Conservation (phyloP, 2,888 invertebrate species). For the Netelia fuscicornis region DNA sequence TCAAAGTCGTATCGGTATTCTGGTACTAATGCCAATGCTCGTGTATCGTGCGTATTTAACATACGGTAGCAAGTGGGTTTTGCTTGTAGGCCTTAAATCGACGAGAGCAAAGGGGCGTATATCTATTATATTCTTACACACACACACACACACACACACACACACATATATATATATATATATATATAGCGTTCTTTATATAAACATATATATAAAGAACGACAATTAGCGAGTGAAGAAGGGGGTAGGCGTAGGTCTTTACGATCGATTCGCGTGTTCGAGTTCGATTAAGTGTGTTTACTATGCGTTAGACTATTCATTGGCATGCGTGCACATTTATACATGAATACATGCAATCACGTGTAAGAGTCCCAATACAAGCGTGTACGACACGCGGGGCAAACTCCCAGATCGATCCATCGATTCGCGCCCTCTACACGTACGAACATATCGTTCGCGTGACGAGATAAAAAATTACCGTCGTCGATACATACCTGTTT, state of each 20-base stretch:
- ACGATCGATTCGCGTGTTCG: slow-evolving; percentile 61
- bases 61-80: neutral
- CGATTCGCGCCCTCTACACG: slow-evolving; percentile 30
- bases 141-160: too few species aligned
- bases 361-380: neutral
- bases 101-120: neutral
- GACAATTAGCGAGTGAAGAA: slow-evolving; percentile 44
- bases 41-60: neutral
- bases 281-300: slow-evolving; percentile 39
- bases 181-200: neutral
- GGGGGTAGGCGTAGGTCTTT: slow-evolving; percentile 44
- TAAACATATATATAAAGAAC: slow-evolving; percentile 4
- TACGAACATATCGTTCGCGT: slow-evolving; percentile 7
- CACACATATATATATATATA: too few species aligned
- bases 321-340: slow-evolving; percentile 10
- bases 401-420: slow-evolving; percentile 39
- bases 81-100: neutral
- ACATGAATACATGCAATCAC: neutral
- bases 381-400: slow-evolving; percentile 12
- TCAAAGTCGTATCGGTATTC: neutral
- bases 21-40: neutral
- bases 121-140: too few species aligned
- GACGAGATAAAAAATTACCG: slow-evolving; percentile 47
- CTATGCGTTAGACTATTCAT: slow-evolving; percentile 26
- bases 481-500: slow-evolving; percentile 24